Evolutionary conservation across 2,888 invertebrate genomes (phyloP).

Genomic region (Digitonthophagus gazella): DNA sequence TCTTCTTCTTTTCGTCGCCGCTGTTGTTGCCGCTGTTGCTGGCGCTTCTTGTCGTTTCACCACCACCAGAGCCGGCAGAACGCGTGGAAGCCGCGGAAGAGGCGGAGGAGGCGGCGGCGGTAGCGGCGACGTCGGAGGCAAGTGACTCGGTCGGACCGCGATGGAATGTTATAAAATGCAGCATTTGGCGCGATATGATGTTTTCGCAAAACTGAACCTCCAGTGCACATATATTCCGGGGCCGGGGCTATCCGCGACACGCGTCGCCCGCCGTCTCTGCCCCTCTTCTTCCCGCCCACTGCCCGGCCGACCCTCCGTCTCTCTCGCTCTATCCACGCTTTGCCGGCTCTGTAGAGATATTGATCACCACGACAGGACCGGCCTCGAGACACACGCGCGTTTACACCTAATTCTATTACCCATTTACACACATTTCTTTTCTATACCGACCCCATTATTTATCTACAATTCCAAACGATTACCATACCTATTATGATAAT

Average conservation of each 20-base stretch:
- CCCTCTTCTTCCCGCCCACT: slow-evolving; percentile 20
- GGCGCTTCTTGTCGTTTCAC: background rate
- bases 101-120: background rate
- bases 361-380: slow-evolving; percentile 7
- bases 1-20: background rate
- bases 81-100: background rate
- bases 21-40: background rate
- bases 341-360: slow-evolving; percentile 11
- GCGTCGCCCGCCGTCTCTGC: slow-evolving; percentile 5
- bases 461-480: too few relatives aligned
- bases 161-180: slow-evolving; percentile 11
- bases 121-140: background rate
- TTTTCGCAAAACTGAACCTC: slow-evolving; percentile 14
- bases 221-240: slow-evolving; percentile 14
- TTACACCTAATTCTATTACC: background rate
- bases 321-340: slow-evolving; percentile 12
- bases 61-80: background rate
- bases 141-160: background rate
- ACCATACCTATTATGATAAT: too few relatives aligned
- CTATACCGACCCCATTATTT: too few relatives aligned
- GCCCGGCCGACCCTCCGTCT: slow-evolving; percentile 47
- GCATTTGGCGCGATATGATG: slow-evolving; percentile 15
- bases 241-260: slow-evolving; percentile 15
- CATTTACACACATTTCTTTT: background rate
- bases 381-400: background rate